Evolutionary conservation across 35 echinoderm and acorn worm species (phyloP).

Genomic region (Amphiura filiformis): DNA sequence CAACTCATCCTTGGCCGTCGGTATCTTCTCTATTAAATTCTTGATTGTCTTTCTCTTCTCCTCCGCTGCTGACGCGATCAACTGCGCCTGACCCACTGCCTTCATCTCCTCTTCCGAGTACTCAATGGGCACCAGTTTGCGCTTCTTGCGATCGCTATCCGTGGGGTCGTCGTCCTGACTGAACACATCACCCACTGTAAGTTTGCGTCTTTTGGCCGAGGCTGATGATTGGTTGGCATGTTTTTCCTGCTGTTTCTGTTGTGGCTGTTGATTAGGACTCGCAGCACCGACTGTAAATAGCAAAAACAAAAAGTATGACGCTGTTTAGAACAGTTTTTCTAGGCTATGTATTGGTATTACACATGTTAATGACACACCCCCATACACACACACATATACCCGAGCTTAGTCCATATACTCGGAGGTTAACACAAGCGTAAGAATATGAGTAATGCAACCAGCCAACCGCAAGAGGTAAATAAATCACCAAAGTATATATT

Average conservation of each 20-base stretch:
- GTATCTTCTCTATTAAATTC: constrained; percentile 82
- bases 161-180: constrained; percentile 80
- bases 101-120: constrained; percentile 98
- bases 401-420: too few relatives aligned
- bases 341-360: too few relatives aligned
- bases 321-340: too few relatives aligned
- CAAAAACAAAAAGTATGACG: too few relatives aligned
- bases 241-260: neutral
- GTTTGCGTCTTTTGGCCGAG: constrained; percentile 55
- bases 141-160: constrained; percentile 65
- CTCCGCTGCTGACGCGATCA: constrained; percentile 60
- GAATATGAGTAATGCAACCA: too few relatives aligned
- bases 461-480: too few relatives aligned
- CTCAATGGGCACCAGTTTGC: constrained; percentile 91
- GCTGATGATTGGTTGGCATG: constrained; percentile 13
- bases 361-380: too few relatives aligned
- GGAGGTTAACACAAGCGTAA: too few relatives aligned
- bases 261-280: neutral
- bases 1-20: constrained; percentile 71
- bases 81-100: constrained; percentile 64
- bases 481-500: too few relatives aligned
- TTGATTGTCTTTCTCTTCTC: constrained; percentile 98
- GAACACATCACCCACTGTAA: constrained; percentile 83
- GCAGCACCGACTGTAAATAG: neutral
- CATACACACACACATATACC: too few relatives aligned